Evolutionary conservation across 2,888 invertebrate species (phyloP).

Genomic region (Sphaerophoria rueppellii): DNA sequence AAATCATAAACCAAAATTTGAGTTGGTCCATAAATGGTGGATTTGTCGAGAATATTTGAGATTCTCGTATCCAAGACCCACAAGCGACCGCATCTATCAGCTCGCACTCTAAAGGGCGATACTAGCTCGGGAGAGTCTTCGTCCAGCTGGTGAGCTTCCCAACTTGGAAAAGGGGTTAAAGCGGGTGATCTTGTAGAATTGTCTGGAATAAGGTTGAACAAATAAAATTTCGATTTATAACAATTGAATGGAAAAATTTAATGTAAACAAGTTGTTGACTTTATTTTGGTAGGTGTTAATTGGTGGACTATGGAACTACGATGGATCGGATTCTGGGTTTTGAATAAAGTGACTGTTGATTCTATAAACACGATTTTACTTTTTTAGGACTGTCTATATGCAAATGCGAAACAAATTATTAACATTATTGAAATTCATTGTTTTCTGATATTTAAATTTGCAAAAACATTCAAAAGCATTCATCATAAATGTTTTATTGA

Average conservation of each 20-base stretch:
- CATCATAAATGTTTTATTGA: background rate
- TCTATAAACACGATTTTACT: too few relatives aligned
- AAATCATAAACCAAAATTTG: conserved; percentile 89
- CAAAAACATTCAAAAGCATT: too few relatives aligned
- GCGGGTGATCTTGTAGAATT: conserved; percentile 86
- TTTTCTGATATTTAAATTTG: too few relatives aligned
- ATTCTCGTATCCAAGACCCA: conserved; percentile 91
- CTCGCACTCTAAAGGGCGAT: conserved; percentile 88
- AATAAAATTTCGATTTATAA: background rate
- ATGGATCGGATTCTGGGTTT: too few relatives aligned
- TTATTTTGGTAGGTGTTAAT: too few relatives aligned
- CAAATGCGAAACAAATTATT: too few relatives aligned
- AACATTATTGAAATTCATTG: too few relatives aligned
- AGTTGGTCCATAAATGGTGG: conserved; percentile 84
- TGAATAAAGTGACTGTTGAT: too few relatives aligned
- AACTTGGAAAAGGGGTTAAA: conserved; percentile 90
- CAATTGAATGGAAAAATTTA: too few relatives aligned
- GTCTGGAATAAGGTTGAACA: conserved; percentile 83
- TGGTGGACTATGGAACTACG: too few relatives aligned
- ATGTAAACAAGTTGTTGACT: too few relatives aligned
- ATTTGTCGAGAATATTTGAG: conserved; percentile 84
- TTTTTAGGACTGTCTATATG: too few relatives aligned
- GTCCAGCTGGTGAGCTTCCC: conserved; percentile 88
- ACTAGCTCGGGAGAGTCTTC: conserved; percentile 86
- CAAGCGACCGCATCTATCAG: conserved; percentile 89